phyloP scores from a whole-genome alignment of 2,113 vertebrate genomes.

The Channa maculata region DNA sequence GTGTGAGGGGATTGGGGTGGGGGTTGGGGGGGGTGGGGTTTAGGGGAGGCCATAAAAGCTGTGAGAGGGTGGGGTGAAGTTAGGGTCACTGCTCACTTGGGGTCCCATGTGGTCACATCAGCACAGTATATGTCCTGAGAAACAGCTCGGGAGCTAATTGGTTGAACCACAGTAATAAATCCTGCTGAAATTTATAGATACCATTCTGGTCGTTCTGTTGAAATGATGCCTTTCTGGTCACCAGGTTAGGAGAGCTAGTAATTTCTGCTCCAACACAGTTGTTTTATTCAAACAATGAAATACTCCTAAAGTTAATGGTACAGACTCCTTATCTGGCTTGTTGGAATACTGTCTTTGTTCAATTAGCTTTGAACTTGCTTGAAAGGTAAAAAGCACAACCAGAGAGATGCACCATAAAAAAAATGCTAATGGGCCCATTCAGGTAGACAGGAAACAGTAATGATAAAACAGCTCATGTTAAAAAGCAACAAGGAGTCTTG shows the following conservation, averaged over 20 bases:
- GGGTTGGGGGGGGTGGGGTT: conserved; percentile 44
- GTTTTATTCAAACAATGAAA: conserved; percentile 30
- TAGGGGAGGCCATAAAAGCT: conserved; percentile 74
- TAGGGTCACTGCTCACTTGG: conserved; percentile 81
- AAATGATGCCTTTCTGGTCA: conserved; percentile 63
- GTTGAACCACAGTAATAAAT: conserved; percentile 85
- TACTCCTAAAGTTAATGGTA: conserved; percentile 2
- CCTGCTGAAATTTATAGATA: conserved; percentile 76
- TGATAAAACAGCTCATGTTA: conserved; percentile 55
- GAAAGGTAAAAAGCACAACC: conserved; percentile 52
- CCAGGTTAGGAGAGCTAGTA: conserved; percentile 43
- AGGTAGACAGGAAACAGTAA: conserved; percentile 72
- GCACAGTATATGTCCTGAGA: conserved; percentile 77
- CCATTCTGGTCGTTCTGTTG: conserved; percentile 60
- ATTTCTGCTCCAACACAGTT: conserved; percentile 17
- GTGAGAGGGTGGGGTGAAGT: conserved; percentile 82
- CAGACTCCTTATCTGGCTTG: neutral
- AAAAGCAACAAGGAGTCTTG: conserved; percentile 45
- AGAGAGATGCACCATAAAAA: conserved; percentile 48
- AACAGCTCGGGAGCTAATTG: conserved; percentile 87
- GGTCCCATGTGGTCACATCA: conserved; percentile 78
- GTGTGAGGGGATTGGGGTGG: conserved; percentile 64
- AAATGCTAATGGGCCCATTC: conserved; percentile 66
- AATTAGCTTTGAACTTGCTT: conserved; percentile 63
- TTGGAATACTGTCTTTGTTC: conserved; percentile 10